A percentile compares a stretch with the other conserved stretches of the same genome.
phyloP scores from a whole-genome alignment of 2,888 invertebrate species.

The Scaptomyza parva region DNA sequence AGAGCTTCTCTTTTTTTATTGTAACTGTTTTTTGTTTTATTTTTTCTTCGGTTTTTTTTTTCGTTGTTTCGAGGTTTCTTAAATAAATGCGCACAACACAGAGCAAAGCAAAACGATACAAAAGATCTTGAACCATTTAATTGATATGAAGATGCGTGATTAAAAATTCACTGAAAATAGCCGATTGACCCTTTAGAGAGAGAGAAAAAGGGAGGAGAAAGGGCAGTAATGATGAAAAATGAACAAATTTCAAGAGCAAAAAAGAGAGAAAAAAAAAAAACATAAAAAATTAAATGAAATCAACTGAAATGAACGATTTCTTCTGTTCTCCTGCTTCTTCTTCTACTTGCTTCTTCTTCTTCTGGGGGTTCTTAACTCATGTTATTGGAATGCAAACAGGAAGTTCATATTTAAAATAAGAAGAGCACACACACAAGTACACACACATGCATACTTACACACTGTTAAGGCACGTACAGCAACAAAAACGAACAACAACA shows the following conservation, averaged over 20 bases:
- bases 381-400: slow-evolving; percentile 62
- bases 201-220: slow-evolving; percentile 3
- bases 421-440: slow-evolving; percentile 6
- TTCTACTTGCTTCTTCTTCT: too few species aligned
- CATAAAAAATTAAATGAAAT: too few species aligned
- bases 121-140: slow-evolving; percentile 54
- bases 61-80: too few species aligned
- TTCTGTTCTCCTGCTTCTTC: slow-evolving; percentile 42
- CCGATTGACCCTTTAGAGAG: slow-evolving; percentile 19
- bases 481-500: background rate
- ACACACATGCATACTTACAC: slow-evolving; percentile 32
- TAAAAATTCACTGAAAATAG: slow-evolving; percentile 63
- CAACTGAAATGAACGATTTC: slow-evolving; percentile 36
- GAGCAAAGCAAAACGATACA: slow-evolving; percentile 16
- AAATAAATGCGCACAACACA: slow-evolving; percentile 5
- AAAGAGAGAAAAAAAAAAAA: background rate
- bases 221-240: too few species aligned
- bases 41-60: too few species aligned
- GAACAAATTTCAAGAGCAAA: background rate
- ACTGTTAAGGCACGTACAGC: slow-evolving; percentile 38
- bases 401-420: slow-evolving; percentile 72
- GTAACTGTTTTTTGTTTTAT: background rate
- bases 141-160: slow-evolving; percentile 53
- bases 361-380: slow-evolving; percentile 28
- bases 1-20: background rate